Percentiles rank a stretch among this genome's conserved stretches.
Evolutionary conservation across 2,113 vertebrate species (phyloP).

Genomic region (Tachuris rubrigastra): DNA sequence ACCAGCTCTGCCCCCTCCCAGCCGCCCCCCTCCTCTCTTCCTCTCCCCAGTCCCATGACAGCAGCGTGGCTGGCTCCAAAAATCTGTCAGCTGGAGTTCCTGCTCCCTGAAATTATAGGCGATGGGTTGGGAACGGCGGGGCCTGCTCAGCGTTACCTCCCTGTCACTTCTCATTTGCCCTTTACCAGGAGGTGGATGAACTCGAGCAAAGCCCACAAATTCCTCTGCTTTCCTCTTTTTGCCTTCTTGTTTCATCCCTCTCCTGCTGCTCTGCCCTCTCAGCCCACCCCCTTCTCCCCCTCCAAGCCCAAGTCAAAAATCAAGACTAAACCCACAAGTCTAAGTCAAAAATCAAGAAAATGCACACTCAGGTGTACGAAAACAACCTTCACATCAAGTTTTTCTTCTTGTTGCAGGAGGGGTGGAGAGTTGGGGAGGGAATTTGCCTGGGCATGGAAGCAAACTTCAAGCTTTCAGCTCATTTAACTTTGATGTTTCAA

Average conservation of each 20-base stretch:
- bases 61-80: not conserved
- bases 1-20: not conserved
- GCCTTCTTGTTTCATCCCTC: not conserved
- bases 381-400: not conserved
- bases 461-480: not conserved
- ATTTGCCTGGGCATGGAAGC: not conserved
- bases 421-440: not conserved
- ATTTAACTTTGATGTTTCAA: not conserved
- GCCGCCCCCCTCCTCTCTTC: not conserved
- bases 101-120: not conserved
- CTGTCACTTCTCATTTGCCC: not conserved
- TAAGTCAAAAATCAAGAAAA: not conserved
- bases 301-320: not conserved
- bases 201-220: not conserved
- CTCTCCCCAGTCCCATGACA: not conserved
- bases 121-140: not conserved
- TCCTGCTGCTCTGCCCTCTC: not conserved
- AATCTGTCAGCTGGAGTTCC: conserved; percentile 20
- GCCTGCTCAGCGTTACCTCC: conserved; percentile 27
- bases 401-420: not conserved
- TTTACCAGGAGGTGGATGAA: not conserved
- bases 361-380: fast-evolving
- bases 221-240: not conserved
- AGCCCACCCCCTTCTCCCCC: not conserved
- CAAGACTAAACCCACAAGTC: not conserved